Evolutionary conservation across 2,888 invertebrate genomes (phyloP), one percentile per base, ranked within the genome.

Genomic region (Allacma fusca): DNA sequence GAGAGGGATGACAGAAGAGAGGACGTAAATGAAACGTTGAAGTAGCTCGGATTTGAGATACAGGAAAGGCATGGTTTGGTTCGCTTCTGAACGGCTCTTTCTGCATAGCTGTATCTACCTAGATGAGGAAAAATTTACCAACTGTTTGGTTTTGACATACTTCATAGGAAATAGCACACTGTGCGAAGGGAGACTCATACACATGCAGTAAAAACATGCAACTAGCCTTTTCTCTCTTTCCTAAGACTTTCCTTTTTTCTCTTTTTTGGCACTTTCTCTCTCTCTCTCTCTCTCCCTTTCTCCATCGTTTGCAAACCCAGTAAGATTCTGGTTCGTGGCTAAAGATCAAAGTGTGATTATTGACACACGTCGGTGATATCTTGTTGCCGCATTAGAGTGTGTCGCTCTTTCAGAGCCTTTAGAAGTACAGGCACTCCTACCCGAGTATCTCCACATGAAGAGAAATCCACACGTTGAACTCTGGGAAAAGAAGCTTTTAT

Each of bases 311-410:
- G n/a, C n/a, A 21, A 21, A 21, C 62, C 62, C 62, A 62, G 62
- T 64, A 23, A 24, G 65, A 16, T 2, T 24, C 71, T 57, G 29
- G 28, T 71, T 57, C 26, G 71, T 57, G 71, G 71, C 71, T 71
- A 71, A 57, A 71, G 71, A 71, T 71, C 71, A 71, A 71, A 71
- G 71, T 71, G 57, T 71, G 71, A 71, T 50, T 71, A 71, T 71
- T 57, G 71, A 71, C 71, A 71, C 71, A 71, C 71, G 71, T 71
- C 50, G 57, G 50, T 71, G 57, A 57, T 71, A 71, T 71, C 71
- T 71, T 71, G 71, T 71, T 71, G 71, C 50, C 57, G 71, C 71
- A 71, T 71, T 71, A 71, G 71, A 34, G 69, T 70, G 26, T 70
- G 44, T 70, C 43, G 40, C 68, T 19, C 26, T 16, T 19, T 12